Conservation (phyloP, 1,140 invertebrate species). For the Drosophila watanabei region DNA sequence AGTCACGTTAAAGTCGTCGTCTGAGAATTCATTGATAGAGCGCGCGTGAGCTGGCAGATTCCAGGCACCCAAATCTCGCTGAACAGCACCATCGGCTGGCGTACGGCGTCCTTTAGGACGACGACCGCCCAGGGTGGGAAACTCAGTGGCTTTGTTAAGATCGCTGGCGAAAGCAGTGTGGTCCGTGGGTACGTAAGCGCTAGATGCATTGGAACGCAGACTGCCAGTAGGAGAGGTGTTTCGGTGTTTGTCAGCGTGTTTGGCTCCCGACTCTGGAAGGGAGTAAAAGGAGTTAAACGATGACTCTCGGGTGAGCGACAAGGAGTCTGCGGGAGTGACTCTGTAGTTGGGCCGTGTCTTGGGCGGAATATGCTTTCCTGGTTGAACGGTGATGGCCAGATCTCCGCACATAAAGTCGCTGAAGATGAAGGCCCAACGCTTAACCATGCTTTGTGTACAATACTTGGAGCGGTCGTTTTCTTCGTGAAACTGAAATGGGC, state of each 20-base stretch:
- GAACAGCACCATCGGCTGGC: neutral
- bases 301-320: neutral
- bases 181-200: slow-evolving; percentile 22
- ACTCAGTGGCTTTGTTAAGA: neutral
- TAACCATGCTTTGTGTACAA: slow-evolving; percentile 67
- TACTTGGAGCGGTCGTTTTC: slow-evolving; percentile 69
- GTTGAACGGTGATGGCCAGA: slow-evolving; percentile 56
- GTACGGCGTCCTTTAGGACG: neutral
- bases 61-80: neutral
- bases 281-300: slow-evolving; percentile 24
- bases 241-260: neutral
- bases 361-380: slow-evolving; percentile 62
- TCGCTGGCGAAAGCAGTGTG: slow-evolving; percentile 14
- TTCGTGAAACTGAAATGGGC: slow-evolving; percentile 34
- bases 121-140: slow-evolving; percentile 34
- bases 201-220: neutral
- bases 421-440: slow-evolving; percentile 70
- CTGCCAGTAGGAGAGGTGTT: slow-evolving; percentile 1
- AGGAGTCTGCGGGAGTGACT: neutral
- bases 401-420: slow-evolving; percentile 73
- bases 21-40: slow-evolving; percentile 1
- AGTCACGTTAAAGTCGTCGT: slow-evolving; percentile 17
- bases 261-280: neutral
- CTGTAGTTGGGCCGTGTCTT: slow-evolving; percentile 29
- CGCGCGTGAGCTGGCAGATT: slow-evolving; percentile 9